Evolutionary conservation across 2,113 vertebrate species (phyloP).

Genomic region (Egretta garzetta): DNA sequence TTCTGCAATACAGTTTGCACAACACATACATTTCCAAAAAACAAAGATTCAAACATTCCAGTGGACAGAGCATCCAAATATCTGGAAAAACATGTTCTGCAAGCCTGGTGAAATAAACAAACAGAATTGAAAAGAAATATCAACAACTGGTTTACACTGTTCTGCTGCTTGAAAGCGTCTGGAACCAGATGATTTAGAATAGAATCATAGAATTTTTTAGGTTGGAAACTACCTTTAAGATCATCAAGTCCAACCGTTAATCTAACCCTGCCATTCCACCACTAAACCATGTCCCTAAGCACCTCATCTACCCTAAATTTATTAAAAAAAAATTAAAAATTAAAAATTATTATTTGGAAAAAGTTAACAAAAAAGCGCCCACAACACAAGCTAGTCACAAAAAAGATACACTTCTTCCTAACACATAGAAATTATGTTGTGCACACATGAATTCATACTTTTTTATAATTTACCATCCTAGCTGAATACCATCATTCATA

Average conservation of each 20-base stretch:
- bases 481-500: background rate
- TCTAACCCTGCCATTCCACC: no score
- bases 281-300: no score
- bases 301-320: no score
- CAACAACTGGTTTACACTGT: fast-evolving
- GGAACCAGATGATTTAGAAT: background rate
- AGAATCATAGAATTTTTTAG: no score
- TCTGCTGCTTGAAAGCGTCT: background rate
- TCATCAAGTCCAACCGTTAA: no score
- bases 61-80: background rate
- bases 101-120: background rate
- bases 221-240: no score
- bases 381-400: background rate
- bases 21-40: background rate
- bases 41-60: background rate
- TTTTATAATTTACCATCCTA: background rate
- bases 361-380: background rate
- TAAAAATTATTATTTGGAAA: background rate
- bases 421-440: background rate
- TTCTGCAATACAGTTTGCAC: background rate
- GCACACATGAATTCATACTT: background rate
- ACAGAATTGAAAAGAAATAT: background rate
- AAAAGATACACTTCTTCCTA: background rate
- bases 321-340: no score
- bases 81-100: background rate